phyloP scores from a whole-genome alignment of 2,113 vertebrate genomes.

The Raja brachyura region DNA sequence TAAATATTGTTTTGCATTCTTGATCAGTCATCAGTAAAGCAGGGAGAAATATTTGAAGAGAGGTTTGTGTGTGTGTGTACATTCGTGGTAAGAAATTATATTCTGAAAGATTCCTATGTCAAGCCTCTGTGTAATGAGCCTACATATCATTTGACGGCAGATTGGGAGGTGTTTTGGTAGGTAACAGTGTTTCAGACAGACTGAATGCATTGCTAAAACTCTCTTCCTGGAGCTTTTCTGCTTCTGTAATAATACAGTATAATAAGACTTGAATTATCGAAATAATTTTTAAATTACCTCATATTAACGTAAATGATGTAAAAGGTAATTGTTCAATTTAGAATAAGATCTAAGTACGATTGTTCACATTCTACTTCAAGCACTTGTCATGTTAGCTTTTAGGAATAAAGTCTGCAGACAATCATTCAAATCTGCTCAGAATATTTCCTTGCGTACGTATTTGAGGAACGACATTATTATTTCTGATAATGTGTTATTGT shows the following conservation, averaged over 20 bases:
- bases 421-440: neutral
- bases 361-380: neutral
- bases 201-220: neutral
- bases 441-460: neutral
- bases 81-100: neutral
- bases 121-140: neutral
- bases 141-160: neutral
- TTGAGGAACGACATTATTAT: neutral
- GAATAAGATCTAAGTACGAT: neutral
- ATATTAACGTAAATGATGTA: neutral
- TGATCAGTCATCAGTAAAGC: neutral
- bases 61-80: neutral
- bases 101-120: neutral
- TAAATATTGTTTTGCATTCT: conserved; percentile 17
- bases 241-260: neutral
- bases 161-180: neutral
- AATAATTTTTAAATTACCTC: neutral
- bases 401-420: too few relatives aligned
- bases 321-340: neutral
- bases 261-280: neutral
- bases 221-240: neutral
- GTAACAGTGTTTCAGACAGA: neutral
- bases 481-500: neutral
- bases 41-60: neutral
- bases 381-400: neutral